phyloP scores from a whole-genome alignment of 92 coral and sea anemone genomes.

The Montipora capitata region DNA sequence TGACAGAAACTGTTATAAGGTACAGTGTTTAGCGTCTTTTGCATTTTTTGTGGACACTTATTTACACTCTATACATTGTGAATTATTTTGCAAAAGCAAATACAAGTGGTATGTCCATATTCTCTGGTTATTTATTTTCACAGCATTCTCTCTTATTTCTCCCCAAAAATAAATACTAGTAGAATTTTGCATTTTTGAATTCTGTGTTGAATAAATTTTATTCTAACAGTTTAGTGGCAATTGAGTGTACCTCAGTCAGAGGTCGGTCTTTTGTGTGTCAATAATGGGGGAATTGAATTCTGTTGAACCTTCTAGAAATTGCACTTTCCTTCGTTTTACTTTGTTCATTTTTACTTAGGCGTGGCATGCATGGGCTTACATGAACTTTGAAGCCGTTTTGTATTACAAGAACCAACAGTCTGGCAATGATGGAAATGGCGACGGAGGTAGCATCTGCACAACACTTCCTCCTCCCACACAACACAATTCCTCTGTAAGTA shows the following conservation, averaged over 20 bases:
- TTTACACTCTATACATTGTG: background rate
- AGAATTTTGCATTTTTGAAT: too few relatives aligned
- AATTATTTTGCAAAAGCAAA: background rate
- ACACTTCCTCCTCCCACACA: conserved; percentile 26
- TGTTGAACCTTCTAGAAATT: too few relatives aligned
- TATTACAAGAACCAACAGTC: conserved; percentile 93
- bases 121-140: too few relatives aligned
- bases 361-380: conserved; percentile 99
- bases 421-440: conserved; percentile 4
- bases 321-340: background rate
- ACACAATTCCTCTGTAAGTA: conserved; percentile 32
- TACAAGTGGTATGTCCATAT: too few relatives aligned
- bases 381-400: conserved; percentile 98
- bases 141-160: background rate
- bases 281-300: too few relatives aligned
- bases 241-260: too few relatives aligned
- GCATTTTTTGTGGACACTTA: background rate
- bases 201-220: too few relatives aligned
- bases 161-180: background rate
- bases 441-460: conserved; percentile 10
- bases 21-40: background rate
- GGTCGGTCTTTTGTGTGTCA: too few relatives aligned
- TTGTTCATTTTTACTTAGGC: conserved; percentile 67
- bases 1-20: conserved; percentile 97
- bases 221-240: too few relatives aligned